Conservation (phyloP, 1,140 invertebrate species). For the Pissodes strobi region DNA sequence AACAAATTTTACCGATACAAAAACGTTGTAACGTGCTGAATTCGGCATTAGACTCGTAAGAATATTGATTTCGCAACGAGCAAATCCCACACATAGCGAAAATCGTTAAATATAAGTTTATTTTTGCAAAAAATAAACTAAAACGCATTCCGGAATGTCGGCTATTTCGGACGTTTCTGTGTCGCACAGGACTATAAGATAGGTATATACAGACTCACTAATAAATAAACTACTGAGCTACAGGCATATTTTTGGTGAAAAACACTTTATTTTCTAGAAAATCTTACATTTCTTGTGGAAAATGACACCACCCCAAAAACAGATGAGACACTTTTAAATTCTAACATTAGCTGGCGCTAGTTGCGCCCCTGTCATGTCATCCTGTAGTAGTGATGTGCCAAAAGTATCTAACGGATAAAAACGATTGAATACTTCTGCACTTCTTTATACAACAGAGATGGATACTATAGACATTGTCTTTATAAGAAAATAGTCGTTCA, state of each 20-base stretch:
- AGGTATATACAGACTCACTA: background rate
- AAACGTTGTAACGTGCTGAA: background rate
- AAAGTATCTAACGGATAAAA: no score
- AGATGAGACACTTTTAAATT: constrained; percentile 31
- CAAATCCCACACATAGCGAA: constrained; percentile 23
- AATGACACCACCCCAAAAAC: constrained; percentile 41
- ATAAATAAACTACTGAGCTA: background rate
- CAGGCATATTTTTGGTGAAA: constrained; percentile 13
- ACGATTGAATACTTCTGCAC: no score
- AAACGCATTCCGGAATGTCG: constrained; percentile 33
- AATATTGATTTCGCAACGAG: constrained; percentile 16
- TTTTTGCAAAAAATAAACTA: constrained; percentile 29
- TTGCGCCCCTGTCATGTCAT: no score
- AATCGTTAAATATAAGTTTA: constrained; percentile 19
- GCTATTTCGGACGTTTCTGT: constrained; percentile 6
- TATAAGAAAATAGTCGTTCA: no score
- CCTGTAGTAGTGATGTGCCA: no score
- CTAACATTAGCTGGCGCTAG: constrained; percentile 18
- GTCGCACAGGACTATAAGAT: background rate
- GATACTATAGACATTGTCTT: no score
- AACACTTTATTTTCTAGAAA: constrained; percentile 24
- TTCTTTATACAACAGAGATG: no score
- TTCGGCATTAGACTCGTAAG: background rate
- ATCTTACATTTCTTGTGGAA: constrained; percentile 37
- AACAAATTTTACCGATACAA: background rate